These are phyloP conservation scores for Drosophila fuyamai DNA, from an alignment of 1,140 invertebrate genomes.

Conservation along the genomic window DNA sequence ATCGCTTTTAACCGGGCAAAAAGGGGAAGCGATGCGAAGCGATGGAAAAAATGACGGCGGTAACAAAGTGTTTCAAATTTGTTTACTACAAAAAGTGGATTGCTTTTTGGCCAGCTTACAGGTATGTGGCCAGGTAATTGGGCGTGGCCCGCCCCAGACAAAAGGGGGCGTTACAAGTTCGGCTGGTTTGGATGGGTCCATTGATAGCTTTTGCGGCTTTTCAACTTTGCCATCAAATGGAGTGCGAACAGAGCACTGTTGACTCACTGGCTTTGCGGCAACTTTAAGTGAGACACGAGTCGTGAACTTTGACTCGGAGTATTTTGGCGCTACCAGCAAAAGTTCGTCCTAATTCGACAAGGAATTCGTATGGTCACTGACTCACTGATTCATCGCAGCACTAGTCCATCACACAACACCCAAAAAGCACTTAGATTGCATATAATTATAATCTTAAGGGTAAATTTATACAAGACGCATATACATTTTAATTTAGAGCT, in stretches of 20 bases:
- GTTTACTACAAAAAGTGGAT: conserved; percentile 75
- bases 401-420: background rate
- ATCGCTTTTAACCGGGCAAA: conserved; percentile 36
- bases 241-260: conserved; percentile 52
- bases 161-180: background rate
- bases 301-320: conserved; percentile 21
- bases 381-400: background rate
- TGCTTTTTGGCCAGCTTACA: conserved; percentile 63
- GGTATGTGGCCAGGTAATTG: conserved; percentile 56
- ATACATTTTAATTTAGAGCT: no score
- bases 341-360: background rate
- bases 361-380: background rate
- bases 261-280: conserved; percentile 23
- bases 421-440: no score
- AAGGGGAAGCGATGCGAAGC: background rate
- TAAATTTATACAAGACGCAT: no score
- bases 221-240: conserved; percentile 55
- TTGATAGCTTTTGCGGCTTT: conserved; percentile 63
- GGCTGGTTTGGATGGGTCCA: conserved; percentile 28
- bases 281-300: conserved; percentile 15
- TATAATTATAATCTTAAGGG: no score
- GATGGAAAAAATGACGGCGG: conserved; percentile 48
- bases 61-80: conserved; percentile 81
- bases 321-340: background rate
- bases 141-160: conserved; percentile 47